These are phyloP conservation scores for Eufriesea mexicana DNA, from an alignment of 1,140 invertebrate genomes.

Conservation along the genomic window DNA sequence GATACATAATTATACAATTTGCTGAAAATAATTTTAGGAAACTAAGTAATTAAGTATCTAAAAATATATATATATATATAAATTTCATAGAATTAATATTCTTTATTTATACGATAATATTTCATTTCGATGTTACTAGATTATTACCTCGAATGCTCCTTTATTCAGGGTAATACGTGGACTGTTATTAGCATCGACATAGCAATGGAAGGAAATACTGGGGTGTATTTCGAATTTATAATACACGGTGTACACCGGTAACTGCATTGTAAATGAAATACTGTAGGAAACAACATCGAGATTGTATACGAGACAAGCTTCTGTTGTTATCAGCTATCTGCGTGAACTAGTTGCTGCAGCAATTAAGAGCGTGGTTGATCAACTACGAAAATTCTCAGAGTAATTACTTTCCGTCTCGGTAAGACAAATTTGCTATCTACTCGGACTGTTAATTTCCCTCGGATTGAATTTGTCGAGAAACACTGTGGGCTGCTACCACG, in stretches of 20 bases:
- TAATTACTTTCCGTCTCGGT: background rate
- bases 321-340: constrained; percentile 2
- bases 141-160: background rate
- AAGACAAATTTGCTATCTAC: constrained; percentile 13
- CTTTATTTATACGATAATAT: background rate
- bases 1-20: background rate
- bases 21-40: background rate
- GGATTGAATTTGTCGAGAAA: background rate
- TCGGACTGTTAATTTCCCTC: background rate
- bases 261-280: constrained; percentile 8
- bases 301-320: background rate
- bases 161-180: background rate
- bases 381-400: constrained; percentile 1
- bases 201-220: background rate
- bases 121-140: background rate
- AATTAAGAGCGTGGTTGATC: constrained; percentile 21
- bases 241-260: background rate
- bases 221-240: background rate
- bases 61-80: too few species aligned
- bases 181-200: background rate
- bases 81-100: too few species aligned
- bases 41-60: background rate
- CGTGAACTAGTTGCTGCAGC: background rate
- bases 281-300: background rate
- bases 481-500: background rate